Evolutionary conservation across 2,888 invertebrate species (phyloP), one percentile per base, ranked within the genome.

Genomic region (Cryptophagus acutangulus): DNA sequence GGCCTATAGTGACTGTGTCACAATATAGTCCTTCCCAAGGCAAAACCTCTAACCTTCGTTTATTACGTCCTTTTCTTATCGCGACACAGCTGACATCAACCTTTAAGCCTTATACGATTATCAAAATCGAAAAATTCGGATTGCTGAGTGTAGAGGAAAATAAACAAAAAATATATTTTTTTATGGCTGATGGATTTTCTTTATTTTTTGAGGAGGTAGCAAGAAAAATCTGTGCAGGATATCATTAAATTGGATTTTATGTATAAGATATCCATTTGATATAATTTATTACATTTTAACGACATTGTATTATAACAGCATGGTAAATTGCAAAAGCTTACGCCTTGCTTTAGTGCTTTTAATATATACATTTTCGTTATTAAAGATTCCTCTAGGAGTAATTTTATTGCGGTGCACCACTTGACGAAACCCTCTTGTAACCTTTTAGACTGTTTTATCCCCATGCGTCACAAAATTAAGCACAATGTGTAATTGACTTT

Each of bases 341-440:
- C 20, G 9, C 20, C 5, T 20, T 5, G 20, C 9, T 5, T 20
- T 5, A 6, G 20, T 20, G 20, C 20, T 6, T 20, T 20, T 4
- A 4, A n/a, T 31, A 31, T 13, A 29, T 17, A 40, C 17, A 36
- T 40, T 40, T 17, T 2, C 13, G 25, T 30, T 43, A 38, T 38
- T 39, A 43, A 39, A 38, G 38, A 43, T 43, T 43, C 31, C 43
- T 38, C 18, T 29, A 25, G 38, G 33, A 39, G 35, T 36, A 38
- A 43, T 38, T 38, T 39, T 39, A 39, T 39, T 36, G 26, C 35
- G 3, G 16, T 31, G 31, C 24, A 31, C 37, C 38, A 36, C 38
- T 43, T 38, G 43, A 31, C 31, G 31, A n/a, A n/a, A n/a, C n/a
- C n/a, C n/a, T n/a, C n/a, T n/a, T n/a, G n/a, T n/a, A n/a, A n/a